These are phyloP conservation scores for Microcebus griseorufus DNA, from an alignment of 2,113 vertebrate genomes.

Conservation along the genomic window DNA sequence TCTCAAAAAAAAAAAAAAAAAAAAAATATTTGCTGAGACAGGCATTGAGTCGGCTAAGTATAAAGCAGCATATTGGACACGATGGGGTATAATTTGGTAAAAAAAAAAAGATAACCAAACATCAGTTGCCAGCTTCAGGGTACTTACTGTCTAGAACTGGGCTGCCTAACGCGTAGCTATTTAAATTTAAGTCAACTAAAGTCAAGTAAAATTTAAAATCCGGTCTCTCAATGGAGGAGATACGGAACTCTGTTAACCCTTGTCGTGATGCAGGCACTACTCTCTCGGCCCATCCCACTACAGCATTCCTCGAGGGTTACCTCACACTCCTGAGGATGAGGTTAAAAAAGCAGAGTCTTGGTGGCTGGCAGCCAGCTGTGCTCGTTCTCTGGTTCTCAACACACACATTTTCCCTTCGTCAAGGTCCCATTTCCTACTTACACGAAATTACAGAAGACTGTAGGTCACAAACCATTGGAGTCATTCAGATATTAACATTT, in stretches of 20 bases:
- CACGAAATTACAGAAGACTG: neutral
- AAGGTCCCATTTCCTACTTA: neutral
- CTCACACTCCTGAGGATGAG: neutral
- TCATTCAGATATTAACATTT: constrained; percentile 20
- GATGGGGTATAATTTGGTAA: neutral
- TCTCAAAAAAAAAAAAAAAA: too few species aligned
- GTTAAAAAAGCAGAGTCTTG: neutral
- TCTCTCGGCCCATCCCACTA: neutral
- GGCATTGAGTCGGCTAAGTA: neutral
- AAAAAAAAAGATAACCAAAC: neutral
- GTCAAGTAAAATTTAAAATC: neutral
- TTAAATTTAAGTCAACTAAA: neutral
- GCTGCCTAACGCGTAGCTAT: neutral
- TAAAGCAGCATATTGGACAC: neutral
- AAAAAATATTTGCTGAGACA: neutral
- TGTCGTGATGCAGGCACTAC: too few species aligned
- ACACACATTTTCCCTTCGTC: neutral
- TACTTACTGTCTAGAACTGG: neutral
- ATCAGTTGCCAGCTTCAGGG: neutral
- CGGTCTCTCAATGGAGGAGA: neutral
- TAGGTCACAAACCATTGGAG: neutral
- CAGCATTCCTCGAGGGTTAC: neutral
- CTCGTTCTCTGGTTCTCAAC: neutral
- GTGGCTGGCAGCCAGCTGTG: neutral
- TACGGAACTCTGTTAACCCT: neutral